phyloP scores from a whole-genome alignment of 2,888 invertebrate species.

The Drosophila niveifrons region DNA sequence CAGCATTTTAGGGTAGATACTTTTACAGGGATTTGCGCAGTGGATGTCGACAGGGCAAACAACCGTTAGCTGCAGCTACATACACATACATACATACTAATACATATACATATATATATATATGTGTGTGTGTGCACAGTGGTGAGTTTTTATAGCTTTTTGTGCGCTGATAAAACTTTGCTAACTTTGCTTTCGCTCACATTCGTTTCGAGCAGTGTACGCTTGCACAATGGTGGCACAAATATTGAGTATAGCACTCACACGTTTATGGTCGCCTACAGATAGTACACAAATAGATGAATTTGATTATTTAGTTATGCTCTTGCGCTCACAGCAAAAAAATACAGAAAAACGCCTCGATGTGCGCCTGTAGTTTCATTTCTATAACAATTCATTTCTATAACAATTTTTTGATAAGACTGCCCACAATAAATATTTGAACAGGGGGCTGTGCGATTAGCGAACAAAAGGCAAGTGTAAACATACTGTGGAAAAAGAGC shows the following conservation, averaged over 20 bases:
- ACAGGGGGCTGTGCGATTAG: slow-evolving; percentile 30
- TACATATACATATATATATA: slow-evolving; percentile 16
- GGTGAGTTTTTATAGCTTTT: slow-evolving; percentile 70
- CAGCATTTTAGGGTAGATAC: slow-evolving; percentile 85
- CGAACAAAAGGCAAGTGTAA: slow-evolving; percentile 35
- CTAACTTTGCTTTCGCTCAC: background rate
- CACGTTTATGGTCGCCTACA: too few species aligned
- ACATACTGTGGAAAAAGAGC: slow-evolving; percentile 3
- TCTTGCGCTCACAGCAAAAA: background rate
- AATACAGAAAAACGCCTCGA: background rate
- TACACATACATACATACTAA: background rate
- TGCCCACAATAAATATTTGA: slow-evolving; percentile 29
- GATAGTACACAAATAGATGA: too few species aligned
- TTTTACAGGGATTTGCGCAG: slow-evolving; percentile 84
- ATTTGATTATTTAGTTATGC: background rate
- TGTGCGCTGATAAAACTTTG: slow-evolving; percentile 20
- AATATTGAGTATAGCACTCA: background rate
- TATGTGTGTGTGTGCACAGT: slow-evolving; percentile 61
- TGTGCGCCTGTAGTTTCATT: background rate
- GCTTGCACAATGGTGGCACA: slow-evolving; percentile 48
- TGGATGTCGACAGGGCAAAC: slow-evolving; percentile 74
- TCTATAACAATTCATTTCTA: slow-evolving; percentile 23
- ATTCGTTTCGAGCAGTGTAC: slow-evolving; percentile 52
- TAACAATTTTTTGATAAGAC: slow-evolving; percentile 34
- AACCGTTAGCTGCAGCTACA: slow-evolving; percentile 39